Base-by-base conservation (phyloP, 2,888 invertebrate genomes). In the Ypsolopha sequella region DNA sequence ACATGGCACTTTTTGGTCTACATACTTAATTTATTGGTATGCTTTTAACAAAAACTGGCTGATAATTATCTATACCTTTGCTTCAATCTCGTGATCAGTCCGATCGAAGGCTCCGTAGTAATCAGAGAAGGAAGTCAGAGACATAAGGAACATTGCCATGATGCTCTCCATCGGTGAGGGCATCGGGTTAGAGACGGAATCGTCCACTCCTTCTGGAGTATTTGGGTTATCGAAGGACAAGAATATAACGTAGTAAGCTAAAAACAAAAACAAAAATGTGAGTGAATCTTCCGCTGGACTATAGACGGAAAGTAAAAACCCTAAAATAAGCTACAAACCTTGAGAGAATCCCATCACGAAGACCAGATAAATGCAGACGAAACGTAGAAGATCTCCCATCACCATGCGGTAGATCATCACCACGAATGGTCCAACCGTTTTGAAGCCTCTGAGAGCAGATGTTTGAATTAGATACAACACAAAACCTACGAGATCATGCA, bases 371-470 rank as follows among this genome's bases (percentile, higher is more conserved):
- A 99, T 99, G 48, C 95, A 93, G 55, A 98, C 97, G 77, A 99
- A 99, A 58, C 99, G 90, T 34, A 98, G 86, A 36, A 99, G 88
- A 81, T 99, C 99, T 52, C 98, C 97, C 90, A 95, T 94, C 48
- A 99, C 95, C 97, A 99, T 99, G 58, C 98, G 91, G 81, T 99
- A 99, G 62, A 99, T 97, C 98, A 99, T 99, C 60, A 98, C 96
- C n/a, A 99, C 99, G 90, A 99, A 99, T 0, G 99, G 99, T 4
- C 99, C 99, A 1, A 99, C 98, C 0, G 98, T 96, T 80, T 97
- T 97, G 78, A 99, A 97, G 10, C 98, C 98, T 66, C 99, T 97
- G 80, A 43, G 43, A 47, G 10, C 38, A 38, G 6, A n/a, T 38
- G 6, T 11, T 34, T 46, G 6, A 50, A 47, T 38, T 24, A 24